These are phyloP conservation scores for Thymallus thymallus DNA, from an alignment of 2,113 vertebrate species.

Conservation along the genomic window DNA sequence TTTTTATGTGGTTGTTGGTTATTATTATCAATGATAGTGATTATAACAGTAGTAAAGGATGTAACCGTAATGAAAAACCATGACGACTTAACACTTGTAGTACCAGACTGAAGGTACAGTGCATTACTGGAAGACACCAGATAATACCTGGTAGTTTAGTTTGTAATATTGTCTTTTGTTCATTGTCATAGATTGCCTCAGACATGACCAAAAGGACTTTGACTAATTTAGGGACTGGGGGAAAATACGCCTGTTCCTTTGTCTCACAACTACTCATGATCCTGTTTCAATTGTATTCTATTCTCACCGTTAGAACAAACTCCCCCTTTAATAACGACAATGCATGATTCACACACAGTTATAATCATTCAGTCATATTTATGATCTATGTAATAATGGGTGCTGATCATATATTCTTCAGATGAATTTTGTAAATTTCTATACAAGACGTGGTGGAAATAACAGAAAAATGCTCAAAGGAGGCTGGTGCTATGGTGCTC, in stretches of 20 bases:
- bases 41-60: constrained; percentile 27
- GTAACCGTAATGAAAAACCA: constrained; percentile 31
- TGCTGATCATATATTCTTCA: constrained; percentile 56
- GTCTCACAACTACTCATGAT: background rate
- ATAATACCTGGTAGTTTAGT: constrained; percentile 21
- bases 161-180: constrained; percentile 31
- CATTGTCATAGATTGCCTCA: constrained; percentile 6
- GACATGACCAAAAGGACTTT: constrained; percentile 25
- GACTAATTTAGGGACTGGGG: constrained; percentile 7
- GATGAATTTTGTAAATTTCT: constrained; percentile 51
- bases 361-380: constrained; percentile 23
- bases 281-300: constrained; percentile 10
- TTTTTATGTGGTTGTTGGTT: constrained; percentile 44
- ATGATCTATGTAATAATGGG: constrained; percentile 46
- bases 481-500: constrained; percentile 61
- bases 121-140: constrained; percentile 7
- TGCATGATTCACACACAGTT: constrained; percentile 36
- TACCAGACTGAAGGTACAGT: background rate
- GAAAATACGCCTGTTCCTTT: background rate
- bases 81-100: background rate
- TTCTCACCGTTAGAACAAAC: background rate
- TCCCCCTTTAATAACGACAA: constrained; percentile 8
- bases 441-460: constrained; percentile 31
- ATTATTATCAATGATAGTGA: constrained; percentile 27
- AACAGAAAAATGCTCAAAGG: constrained; percentile 1